Percentiles rank a stretch among this genome's conserved stretches.
These are phyloP conservation scores for Bellardia pandia DNA, from an alignment of 2,888 invertebrate genomes.

Conservation along the genomic window DNA sequence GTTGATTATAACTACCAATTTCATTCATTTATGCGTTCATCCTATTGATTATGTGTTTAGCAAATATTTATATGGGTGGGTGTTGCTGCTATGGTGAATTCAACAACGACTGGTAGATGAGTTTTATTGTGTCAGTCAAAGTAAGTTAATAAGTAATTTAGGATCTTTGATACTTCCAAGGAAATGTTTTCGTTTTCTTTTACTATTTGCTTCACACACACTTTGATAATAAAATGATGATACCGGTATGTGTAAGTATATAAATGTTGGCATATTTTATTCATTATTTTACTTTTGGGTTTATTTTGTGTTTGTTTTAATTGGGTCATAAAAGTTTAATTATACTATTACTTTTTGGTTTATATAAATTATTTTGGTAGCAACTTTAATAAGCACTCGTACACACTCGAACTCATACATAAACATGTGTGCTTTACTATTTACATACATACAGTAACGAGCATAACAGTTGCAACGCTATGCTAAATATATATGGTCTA, in stretches of 20 bases:
- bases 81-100: not conserved
- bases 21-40: not conserved
- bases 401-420: not conserved
- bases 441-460: too few relatives aligned
- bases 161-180: not conserved
- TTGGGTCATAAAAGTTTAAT: slow-evolving; percentile 61
- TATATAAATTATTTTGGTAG: slow-evolving; percentile 36
- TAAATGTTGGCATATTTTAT: not conserved
- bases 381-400: not conserved
- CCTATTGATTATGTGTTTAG: slow-evolving; percentile 14
- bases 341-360: slow-evolving; percentile 20
- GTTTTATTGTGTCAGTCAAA: not conserved
- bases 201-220: slow-evolving; percentile 26
- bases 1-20: slow-evolving; percentile 7
- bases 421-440: not conserved
- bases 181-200: not conserved
- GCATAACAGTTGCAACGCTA: too few relatives aligned
- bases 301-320: slow-evolving; percentile 38
- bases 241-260: not conserved
- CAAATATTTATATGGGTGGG: not conserved
- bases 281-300: not conserved
- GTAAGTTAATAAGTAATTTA: slow-evolving; percentile 19
- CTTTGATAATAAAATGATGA: not conserved
- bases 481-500: too few relatives aligned
- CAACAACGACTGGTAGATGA: not conserved